These are phyloP conservation scores for Phrynocephalus forsythii DNA, from an alignment of 2,797 vertebrate genomes.

Conservation along the genomic window DNA sequence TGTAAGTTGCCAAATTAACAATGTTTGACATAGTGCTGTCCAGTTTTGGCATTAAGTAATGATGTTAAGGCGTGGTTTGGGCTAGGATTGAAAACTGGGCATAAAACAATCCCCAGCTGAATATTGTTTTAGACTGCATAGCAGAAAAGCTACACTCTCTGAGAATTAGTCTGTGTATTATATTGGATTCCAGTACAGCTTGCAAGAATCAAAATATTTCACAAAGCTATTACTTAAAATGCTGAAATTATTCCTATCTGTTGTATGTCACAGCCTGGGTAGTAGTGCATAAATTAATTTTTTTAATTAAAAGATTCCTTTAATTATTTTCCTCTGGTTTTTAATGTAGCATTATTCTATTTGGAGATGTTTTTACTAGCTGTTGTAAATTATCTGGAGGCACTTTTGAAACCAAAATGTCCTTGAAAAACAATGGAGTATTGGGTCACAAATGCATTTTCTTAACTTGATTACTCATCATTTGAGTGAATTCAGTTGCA, in stretches of 20 bases:
- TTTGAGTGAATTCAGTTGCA: neutral
- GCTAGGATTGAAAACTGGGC: constrained; percentile 1
- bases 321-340: neutral
- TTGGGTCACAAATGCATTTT: neutral
- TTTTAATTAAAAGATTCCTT: neutral
- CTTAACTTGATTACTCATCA: neutral
- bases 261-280: neutral
- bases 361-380: neutral
- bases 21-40: constrained; percentile 27
- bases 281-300: neutral
- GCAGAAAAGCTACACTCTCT: neutral
- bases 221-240: neutral
- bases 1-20: constrained; percentile 22
- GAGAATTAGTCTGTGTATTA: neutral
- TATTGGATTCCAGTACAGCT: neutral
- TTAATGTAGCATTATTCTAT: neutral
- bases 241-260: neutral
- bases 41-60: constrained; percentile 25
- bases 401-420: neutral
- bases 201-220: neutral
- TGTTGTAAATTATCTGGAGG: neutral
- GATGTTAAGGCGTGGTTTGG: neutral
- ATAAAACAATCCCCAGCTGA: neutral
- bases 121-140: neutral
- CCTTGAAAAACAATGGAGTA: neutral